Conservation (phyloP, 2,888 invertebrate genomes). For the Thecocarcelia acutangulata region DNA sequence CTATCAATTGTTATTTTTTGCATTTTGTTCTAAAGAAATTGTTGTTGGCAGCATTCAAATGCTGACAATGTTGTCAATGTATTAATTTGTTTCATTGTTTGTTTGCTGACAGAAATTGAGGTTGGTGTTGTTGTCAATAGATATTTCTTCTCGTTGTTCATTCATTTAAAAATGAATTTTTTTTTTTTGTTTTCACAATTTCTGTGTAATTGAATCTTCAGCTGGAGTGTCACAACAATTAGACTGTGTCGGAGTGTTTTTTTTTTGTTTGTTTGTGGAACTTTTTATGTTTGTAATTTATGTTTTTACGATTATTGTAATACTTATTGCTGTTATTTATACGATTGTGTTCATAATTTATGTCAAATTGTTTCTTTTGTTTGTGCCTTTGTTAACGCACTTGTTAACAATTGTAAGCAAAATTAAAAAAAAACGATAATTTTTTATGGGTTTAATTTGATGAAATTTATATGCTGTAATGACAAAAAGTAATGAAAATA, state of each 20-base stretch:
- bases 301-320: slow-evolving; percentile 4
- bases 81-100: background rate
- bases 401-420: slow-evolving; percentile 39
- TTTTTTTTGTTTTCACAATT: slow-evolving; percentile 22
- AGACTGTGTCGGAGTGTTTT: slow-evolving; percentile 51
- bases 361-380: slow-evolving; percentile 20
- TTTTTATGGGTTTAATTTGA: background rate
- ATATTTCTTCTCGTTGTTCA: slow-evolving; percentile 41
- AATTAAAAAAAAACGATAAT: background rate
- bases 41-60: slow-evolving; percentile 17
- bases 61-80: slow-evolving; percentile 33
- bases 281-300: background rate
- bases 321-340: slow-evolving; percentile 22
- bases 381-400: slow-evolving; percentile 31
- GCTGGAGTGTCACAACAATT: slow-evolving; percentile 57
- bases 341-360: slow-evolving; percentile 12
- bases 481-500: background rate
- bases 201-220: slow-evolving; percentile 58
- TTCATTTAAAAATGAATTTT: slow-evolving; percentile 20
- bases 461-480: background rate
- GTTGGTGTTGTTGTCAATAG: slow-evolving; percentile 51
- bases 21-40: slow-evolving; percentile 4
- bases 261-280: background rate
- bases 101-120: slow-evolving; percentile 5
- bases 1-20: slow-evolving; percentile 1